Evolutionary conservation across 2,888 invertebrate genomes (phyloP), one percentile per base, ranked within the genome.

Genomic region (Drosophila paracracens): DNA sequence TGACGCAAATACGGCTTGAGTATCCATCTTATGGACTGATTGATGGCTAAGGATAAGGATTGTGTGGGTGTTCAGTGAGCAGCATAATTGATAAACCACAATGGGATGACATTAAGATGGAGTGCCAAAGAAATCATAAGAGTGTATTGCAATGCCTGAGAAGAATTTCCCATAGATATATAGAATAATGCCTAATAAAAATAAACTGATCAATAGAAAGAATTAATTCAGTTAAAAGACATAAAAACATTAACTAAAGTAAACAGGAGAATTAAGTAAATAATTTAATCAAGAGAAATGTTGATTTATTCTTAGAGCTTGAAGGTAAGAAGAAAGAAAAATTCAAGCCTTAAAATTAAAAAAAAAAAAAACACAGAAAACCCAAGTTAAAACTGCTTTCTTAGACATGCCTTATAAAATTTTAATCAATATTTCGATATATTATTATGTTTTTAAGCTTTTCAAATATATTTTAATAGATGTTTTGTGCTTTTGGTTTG

Each of bases 21-120:
- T 40, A 59, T 31, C 29, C 27, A 56, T 25, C 21, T 67, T 3
- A 21, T 56, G 38, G 48, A 67, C 38, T 68, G 68, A 73, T 62
- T 67, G 76, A 73, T 73, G 43, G 62, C 54, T 63, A 60, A 43
- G 67, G 66, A 60, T 60, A 57, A 54, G 35, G 31, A 54, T 50
- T 38, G 36, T 53, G 40, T 54, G 31, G 69, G 31, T 38, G 18
- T 40, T 46, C 13, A 46, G 21, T 27, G 10, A 31, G 16, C 16
- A 25, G 29, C 31, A 50, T 35, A 59, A 50, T 48, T 52, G 52
- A 52, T 25, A 16, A 18, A 33, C 21, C 7, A 62, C 51, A 60
- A 51, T 43, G 53, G 62, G 40, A 43, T 18, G 18, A 10, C 10
- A 4, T 43, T 6, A 27, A 40, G 52, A 40, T 25, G 27, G 7